Conservation (phyloP, 2,888 invertebrate species). For the Ichneumoninae sp. region DNA sequence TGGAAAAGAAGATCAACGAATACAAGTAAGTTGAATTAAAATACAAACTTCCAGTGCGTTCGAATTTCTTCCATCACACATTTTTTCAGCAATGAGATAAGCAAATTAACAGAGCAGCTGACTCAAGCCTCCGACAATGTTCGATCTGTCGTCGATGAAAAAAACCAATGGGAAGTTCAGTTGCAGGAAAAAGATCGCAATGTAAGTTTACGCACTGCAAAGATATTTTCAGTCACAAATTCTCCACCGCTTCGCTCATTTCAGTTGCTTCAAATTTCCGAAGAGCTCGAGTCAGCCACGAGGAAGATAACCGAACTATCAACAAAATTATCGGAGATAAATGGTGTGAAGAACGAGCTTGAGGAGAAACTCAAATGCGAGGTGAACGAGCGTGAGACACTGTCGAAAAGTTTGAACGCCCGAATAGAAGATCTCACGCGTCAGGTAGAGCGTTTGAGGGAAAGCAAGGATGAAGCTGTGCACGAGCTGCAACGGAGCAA, state of each 20-base stretch:
- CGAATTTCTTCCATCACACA: background rate
- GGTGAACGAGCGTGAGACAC: constrained; percentile 37
- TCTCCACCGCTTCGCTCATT: background rate
- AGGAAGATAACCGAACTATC: constrained; percentile 15
- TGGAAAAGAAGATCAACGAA: constrained; percentile 50
- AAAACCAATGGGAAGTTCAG: constrained; percentile 31
- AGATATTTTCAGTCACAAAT: background rate
- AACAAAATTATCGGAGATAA: constrained; percentile 40
- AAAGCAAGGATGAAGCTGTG: constrained; percentile 42
- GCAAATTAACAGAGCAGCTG: constrained; percentile 41
- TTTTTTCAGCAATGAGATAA: constrained; percentile 43
- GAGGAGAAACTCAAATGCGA: constrained; percentile 39
- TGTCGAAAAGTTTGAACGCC: constrained; percentile 42
- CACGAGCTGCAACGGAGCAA: constrained; percentile 49
- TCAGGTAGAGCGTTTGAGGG: constrained; percentile 51
- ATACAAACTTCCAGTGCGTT: constrained; percentile 1
- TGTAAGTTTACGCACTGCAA: background rate
- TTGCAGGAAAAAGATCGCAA: constrained; percentile 42
- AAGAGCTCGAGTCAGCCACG: constrained; percentile 42
- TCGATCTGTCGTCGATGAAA: constrained; percentile 40
- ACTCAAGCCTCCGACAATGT: constrained; percentile 34
- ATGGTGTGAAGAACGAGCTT: constrained; percentile 37
- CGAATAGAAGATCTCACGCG: constrained; percentile 33
- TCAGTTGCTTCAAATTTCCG: constrained; percentile 34
- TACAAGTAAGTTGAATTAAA: constrained; percentile 53